These are phyloP conservation scores for Botrylloides violaceus DNA, from an alignment of 23 tunicate genomes.

Conservation along the genomic window DNA sequence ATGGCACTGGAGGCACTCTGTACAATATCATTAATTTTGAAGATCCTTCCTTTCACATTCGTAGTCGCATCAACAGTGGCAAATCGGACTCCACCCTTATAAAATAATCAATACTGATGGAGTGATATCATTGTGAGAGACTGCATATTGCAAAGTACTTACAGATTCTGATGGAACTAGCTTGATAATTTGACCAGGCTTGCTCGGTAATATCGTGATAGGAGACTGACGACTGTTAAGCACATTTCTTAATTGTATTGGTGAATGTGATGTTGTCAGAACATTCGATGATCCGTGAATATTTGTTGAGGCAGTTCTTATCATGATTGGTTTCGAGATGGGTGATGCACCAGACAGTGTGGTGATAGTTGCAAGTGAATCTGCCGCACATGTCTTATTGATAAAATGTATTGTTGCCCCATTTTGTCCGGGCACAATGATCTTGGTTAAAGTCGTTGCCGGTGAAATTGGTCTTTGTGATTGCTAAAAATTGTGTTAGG, in stretches of 20 bases:
- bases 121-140: too few species aligned
- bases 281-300: background rate
- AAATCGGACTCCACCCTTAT: slow-evolving; percentile 21
- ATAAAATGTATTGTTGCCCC: slow-evolving; percentile 25
- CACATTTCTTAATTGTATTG: slow-evolving; percentile 64
- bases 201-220: slow-evolving; percentile 53
- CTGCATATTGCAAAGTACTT: background rate
- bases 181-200: slow-evolving; percentile 75
- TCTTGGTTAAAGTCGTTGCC: slow-evolving; percentile 2
- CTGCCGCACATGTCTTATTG: background rate
- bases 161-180: slow-evolving; percentile 71
- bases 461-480: background rate
- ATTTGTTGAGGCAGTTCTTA: background rate
- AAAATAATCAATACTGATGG: background rate
- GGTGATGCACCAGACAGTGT: background rate
- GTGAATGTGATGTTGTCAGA: slow-evolving; percentile 38
- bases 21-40: slow-evolving; percentile 67
- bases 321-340: background rate
- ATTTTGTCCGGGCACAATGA: slow-evolving; percentile 27
- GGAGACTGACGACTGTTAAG: slow-evolving; percentile 58
- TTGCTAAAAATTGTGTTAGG: background rate
- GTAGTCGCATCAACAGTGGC: background rate
- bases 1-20: background rate
- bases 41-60: slow-evolving; percentile 36
- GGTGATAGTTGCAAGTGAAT: background rate